Evolutionary conservation across 2,888 invertebrate species (phyloP).

Genomic region (Dastarcus helophoroides): DNA sequence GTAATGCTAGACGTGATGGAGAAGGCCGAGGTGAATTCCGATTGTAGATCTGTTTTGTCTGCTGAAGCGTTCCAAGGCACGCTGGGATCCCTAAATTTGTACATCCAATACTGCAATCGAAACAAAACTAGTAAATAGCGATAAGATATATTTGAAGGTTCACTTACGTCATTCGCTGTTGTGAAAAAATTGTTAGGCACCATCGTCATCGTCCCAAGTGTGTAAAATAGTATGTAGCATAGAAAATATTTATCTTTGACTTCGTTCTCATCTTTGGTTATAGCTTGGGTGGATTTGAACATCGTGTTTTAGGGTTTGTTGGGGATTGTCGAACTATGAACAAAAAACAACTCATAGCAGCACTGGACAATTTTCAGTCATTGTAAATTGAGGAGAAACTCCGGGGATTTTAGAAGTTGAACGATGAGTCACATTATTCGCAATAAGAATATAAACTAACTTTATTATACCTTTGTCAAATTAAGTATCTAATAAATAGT

Average conservation of each 20-base stretch:
- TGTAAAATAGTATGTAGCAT: conserved; percentile 3
- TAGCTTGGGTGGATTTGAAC: too few species aligned
- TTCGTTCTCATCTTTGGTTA: too few species aligned
- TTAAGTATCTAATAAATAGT: too few species aligned
- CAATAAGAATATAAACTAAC: too few species aligned
- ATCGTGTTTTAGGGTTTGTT: too few species aligned
- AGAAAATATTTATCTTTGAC: not conserved
- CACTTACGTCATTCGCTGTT: conserved; percentile 5
- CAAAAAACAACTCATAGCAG: too few species aligned
- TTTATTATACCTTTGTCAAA: too few species aligned
- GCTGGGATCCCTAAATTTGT: conserved; percentile 7
- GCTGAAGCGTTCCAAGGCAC: conserved; percentile 2
- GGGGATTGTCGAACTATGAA: too few species aligned
- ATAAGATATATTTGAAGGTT: not conserved
- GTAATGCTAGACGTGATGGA: conserved; percentile 9
- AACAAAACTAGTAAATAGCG: not conserved
- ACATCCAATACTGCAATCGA: conserved; percentile 10
- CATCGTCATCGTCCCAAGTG: not conserved
- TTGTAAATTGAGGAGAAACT: too few species aligned
- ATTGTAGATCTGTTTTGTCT: conserved; percentile 6
- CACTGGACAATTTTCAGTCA: too few species aligned
- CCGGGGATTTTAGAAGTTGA: too few species aligned
- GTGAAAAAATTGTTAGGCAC: conserved; percentile 2
- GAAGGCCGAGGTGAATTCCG: conserved; percentile 7
- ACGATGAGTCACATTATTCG: too few species aligned